Base-by-base conservation (phyloP, 2,113 vertebrate genomes). In the Nestor notabilis region DNA sequence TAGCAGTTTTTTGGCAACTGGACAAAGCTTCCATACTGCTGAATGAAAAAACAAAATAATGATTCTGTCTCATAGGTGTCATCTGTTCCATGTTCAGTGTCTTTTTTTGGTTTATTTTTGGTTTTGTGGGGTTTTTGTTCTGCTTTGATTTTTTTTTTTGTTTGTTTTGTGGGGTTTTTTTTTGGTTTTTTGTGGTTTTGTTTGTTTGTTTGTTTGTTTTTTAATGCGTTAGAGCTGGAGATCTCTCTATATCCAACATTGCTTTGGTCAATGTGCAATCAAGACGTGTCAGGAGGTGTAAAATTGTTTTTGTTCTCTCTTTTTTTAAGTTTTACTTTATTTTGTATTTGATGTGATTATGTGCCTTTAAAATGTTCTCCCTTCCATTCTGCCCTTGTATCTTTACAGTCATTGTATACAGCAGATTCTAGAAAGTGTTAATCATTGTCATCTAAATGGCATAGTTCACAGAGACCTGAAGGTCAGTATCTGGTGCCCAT, bases 381-480 rank as follows among this genome's bases (percentile, higher is more conserved):
- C 98, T 98, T 97, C 98, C 98, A 98, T 98, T 98, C 97, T 99
- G 95, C 98, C 98, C 98, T 98, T 98, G 97, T 99, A 97, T 99
- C 98, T 99, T 98, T 98, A 96, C 99, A 99, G 99, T 99, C 99
- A 99, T 98, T 99, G 99, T 99, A 99, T 99, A 98, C 99, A 99
- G 98, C 99, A 99, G 99, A 99, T 99, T 99, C 98, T 99, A 99
- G 99, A 99, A 98, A 99, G 99, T 99, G 99, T 99, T 99, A 99
- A 99, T 99, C 99, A 99, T 98, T 99, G 99, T 98, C 99, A 99
- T 97, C 98, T 99, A 98, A 99, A 99, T 98, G 99, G 98, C 98
- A 99, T 99, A 99, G 99, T 99, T 96, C 99, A 99, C 99, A 99
- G 99, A 98, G 99, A 99, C 98, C 98, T 99, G 98, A 99, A 99